Evolutionary conservation across 1,140 invertebrate genomes (phyloP), one percentile per base, ranked within the genome.

Genomic region (Brachionus paranguensis): DNA sequence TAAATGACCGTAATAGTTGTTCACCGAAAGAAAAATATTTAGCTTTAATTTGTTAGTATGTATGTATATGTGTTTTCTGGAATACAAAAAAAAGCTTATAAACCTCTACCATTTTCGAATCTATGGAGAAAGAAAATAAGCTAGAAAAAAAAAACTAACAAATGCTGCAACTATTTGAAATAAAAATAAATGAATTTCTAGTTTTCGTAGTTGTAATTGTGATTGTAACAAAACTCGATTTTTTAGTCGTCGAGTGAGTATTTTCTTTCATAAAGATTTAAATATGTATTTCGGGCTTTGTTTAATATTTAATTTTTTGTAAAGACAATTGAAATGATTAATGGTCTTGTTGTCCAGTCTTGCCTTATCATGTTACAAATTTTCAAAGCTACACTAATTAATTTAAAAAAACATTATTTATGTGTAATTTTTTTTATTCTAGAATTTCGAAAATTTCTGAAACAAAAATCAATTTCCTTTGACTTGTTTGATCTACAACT

Each of bases 101-200:
- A 60, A 60, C 53, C 53, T 60, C 53, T 60, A 72, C 37, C 37
- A 43, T 41, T 72, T 41, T 43, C 37, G 27, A 68, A 33, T 68
- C 33, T 33, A 33, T 68, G 33, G 65, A 68, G 33, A 68, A 33
- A 72, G 41, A 37, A 20, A 43, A 72, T 20, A 43, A 72, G 41
- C 37, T 17, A 55, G 27, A 7, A 37, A 60, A 43, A 41, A 72
- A 72, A 72, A 72, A 72, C 68, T 72, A 72, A 72, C 68, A 72
- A 72, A 72, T 72, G 68, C 68, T 72, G 68, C 68, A 72, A 72
- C 68, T 72, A 72, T 72, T 72, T 72, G 33, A 72, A 72, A 72
- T 72, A 8, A 43, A 72, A 72, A 72, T 72, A 72, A 72, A 72
- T 72, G 17, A 72, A 72, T 72, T 68, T 68, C 53, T 60, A 60